Base-by-base conservation (phyloP, 2,113 vertebrate species). In the Siphamia tubifer region DNA sequence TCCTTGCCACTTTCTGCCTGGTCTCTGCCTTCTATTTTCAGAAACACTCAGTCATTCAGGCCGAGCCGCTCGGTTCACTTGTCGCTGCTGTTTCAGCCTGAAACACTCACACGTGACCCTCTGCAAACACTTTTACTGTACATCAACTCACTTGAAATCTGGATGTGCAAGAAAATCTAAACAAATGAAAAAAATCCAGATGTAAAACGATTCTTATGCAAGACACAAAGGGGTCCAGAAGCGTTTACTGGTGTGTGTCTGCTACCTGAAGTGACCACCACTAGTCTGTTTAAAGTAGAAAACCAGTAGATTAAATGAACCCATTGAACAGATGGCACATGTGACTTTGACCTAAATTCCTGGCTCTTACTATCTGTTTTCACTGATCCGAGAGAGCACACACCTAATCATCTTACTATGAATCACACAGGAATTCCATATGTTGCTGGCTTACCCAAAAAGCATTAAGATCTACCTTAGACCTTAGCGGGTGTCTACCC, bases 31-130 rank as follows among this genome's bases (percentile, higher is more conserved):
- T 82, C 86, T 87, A 88, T 90, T 88, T 89, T 86, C 62, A 81
- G 89, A 60, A 81, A 51, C 79, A 79, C 82, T 88, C 57, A 78
- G 52, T 54, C 53, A 84, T 77, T 86, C 82, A 84, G 82, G 79
- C 71, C 55, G 13, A 60, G 68, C 51, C 40, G 65, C 32, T 79
- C 70, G 25, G 47, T 49, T 58, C 32, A 2, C 52, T 54, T 9
- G n/a, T 35, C 62, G 43, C 38, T 12, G 19, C 34, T 35, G 42
- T 48, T 38, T 11, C 17, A 67, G 63, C 47, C 9, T n/a, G 36
- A 42, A 61, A 52, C 54, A 32, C 44, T 15, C 52, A 57, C 8
- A 21, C 7, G 15, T 11, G 19, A 28, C n/a, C 5, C 8, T 1
- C 20, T n/a, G 24, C n/a, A n/a, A 17, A 24, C 2, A 16, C 15